Percentiles rank a stretch among this genome's conserved stretches.
phyloP scores from a whole-genome alignment of 2,888 invertebrate genomes.

The Eulithis prunata region DNA sequence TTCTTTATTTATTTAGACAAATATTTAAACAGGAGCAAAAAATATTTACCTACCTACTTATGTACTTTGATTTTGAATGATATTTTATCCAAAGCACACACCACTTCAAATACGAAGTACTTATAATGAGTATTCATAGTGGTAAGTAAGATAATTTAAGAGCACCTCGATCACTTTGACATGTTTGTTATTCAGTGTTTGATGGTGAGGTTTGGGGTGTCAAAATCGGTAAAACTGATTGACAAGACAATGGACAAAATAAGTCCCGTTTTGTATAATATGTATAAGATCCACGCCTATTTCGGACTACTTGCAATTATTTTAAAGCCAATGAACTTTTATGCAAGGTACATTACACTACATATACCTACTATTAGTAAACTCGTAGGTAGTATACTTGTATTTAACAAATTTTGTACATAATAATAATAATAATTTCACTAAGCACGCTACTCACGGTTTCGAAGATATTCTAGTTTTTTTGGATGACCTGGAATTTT shows the following conservation, averaged over 20 bases:
- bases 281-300: conserved; percentile 48
- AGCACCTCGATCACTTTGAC: conserved; percentile 15
- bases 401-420: too few relatives aligned
- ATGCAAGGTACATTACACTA: not conserved
- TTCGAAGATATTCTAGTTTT: too few relatives aligned
- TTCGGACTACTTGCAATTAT: conserved; percentile 40
- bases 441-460: too few relatives aligned
- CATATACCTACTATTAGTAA: too few relatives aligned
- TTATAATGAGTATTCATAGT: too few relatives aligned
- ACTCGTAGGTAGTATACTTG: too few relatives aligned
- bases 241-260: conserved; percentile 65
- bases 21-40: not conserved
- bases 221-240: conserved; percentile 53
- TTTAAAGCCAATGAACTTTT: conserved; percentile 36
- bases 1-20: conserved; percentile 1
- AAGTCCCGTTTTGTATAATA: conserved; percentile 44
- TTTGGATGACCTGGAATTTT: too few relatives aligned
- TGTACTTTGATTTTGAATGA: too few relatives aligned
- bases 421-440: too few relatives aligned
- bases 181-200: conserved; percentile 26
- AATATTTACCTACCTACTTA: not conserved
- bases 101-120: not conserved
- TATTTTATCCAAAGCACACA: too few relatives aligned
- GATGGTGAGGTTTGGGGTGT: conserved; percentile 23
- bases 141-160: too few relatives aligned